Evolutionary conservation across 1,140 invertebrate genomes (phyloP).

Genomic region (Lethocerus indicus): DNA sequence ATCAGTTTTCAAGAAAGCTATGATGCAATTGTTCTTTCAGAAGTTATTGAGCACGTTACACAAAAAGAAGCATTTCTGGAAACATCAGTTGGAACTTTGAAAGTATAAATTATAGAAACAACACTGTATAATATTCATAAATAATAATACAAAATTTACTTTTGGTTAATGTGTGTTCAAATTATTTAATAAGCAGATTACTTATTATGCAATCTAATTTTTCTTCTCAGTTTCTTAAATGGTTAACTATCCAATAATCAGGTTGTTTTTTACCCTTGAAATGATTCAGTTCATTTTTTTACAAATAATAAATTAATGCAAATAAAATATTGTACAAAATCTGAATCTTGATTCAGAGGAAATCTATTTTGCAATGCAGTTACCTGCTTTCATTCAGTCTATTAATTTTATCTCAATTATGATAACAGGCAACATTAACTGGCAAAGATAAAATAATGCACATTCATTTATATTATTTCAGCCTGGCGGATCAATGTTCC

Average conservation of each 20-base stretch:
- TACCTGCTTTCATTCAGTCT: not conserved
- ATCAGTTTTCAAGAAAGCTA: constrained; percentile 31
- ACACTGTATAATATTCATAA: no score
- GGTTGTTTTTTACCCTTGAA: not conserved
- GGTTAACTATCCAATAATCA: not conserved
- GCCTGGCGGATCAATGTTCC: constrained; percentile 8
- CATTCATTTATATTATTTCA: not conserved
- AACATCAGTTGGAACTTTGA: constrained; percentile 48
- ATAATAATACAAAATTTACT: no score
- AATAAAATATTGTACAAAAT: not conserved
- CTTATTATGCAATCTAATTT: not conserved
- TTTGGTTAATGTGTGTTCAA: not conserved
- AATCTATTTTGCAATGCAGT: not conserved
- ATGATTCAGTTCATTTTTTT: not conserved
- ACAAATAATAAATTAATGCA: not conserved
- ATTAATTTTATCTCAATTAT: not conserved
- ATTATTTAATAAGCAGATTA: not conserved
- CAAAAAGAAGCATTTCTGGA: constrained; percentile 60
- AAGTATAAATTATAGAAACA: constrained; percentile 32
- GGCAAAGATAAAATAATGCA: not conserved
- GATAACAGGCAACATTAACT: not conserved
- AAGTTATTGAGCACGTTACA: constrained; percentile 84
- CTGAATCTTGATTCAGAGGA: not conserved
- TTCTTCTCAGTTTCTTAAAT: not conserved
- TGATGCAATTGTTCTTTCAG: constrained; percentile 74